Percentiles rank a stretch among this genome's conserved stretches.
phyloP scores from a whole-genome alignment of 2,113 vertebrate genomes.

The Haemorhous mexicanus region DNA sequence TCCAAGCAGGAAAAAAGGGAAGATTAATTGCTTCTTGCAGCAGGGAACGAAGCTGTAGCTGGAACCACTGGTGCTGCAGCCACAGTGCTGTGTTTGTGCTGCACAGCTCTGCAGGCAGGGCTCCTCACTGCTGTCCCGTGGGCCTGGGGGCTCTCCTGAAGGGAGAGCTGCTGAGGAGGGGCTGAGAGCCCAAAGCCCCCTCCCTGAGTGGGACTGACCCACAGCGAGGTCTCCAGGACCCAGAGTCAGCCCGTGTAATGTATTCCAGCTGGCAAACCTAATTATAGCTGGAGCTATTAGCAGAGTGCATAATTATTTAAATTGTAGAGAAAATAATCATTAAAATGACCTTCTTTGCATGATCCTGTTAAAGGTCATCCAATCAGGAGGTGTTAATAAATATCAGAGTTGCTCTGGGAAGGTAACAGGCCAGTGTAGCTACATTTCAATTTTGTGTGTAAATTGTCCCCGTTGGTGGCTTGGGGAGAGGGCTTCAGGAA shows the following conservation, averaged over 20 bases:
- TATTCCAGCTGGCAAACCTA: slow-evolving; percentile 18
- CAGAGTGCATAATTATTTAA: slow-evolving; percentile 50
- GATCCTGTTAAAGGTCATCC: slow-evolving; percentile 43
- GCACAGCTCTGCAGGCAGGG: background rate
- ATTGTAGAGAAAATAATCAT: slow-evolving; percentile 49
- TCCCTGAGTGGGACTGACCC: background rate
- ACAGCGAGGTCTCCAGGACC: background rate
- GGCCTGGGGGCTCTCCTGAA: accelerated
- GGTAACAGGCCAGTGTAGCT: background rate
- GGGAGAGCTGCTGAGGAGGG: accelerated
- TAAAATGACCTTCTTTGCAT: slow-evolving; percentile 39
- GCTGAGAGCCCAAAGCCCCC: background rate
- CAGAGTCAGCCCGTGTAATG: background rate
- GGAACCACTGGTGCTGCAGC: background rate
- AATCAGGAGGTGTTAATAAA: slow-evolving; percentile 3
- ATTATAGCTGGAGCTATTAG: slow-evolving; percentile 29
- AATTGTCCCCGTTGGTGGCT: background rate
- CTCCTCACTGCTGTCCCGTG: accelerated
- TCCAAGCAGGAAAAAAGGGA: background rate
- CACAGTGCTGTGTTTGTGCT: background rate
- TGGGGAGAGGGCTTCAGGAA: background rate
- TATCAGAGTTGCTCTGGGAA: background rate
- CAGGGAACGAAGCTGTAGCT: background rate
- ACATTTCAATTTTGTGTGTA: background rate
- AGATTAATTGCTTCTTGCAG: background rate